These are phyloP conservation scores for Martes flavigula DNA, from an alignment of 2,797 vertebrate genomes.

Conservation along the genomic window DNA sequence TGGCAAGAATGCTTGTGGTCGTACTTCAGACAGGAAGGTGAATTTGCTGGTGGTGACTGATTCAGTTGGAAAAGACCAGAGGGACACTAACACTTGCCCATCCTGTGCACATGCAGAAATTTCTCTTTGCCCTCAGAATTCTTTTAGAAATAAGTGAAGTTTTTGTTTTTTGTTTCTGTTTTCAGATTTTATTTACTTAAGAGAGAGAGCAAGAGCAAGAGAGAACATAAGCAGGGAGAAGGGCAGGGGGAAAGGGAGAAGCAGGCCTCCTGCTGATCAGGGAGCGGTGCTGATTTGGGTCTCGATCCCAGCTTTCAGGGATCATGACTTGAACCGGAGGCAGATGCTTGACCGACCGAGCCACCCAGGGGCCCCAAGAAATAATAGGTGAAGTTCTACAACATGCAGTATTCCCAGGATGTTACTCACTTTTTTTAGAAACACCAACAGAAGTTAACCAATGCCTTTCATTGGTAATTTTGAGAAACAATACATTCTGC, in stretches of 20 bases:
- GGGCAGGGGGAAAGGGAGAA: not conserved
- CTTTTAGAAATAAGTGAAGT: not conserved
- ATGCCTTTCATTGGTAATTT: not conserved
- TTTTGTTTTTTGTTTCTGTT: not conserved
- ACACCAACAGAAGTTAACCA: not conserved
- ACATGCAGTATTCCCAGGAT: not conserved
- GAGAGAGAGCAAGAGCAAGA: not conserved
- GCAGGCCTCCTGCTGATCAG: not conserved
- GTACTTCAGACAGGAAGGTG: not conserved
- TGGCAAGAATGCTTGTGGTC: accelerated
- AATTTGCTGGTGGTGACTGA: not conserved
- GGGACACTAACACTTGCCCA: not conserved
- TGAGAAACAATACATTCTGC: not conserved
- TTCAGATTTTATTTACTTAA: not conserved
- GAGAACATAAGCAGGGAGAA: not conserved
- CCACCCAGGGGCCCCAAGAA: not conserved
- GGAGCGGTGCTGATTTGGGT: not conserved
- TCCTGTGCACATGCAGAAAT: not conserved
- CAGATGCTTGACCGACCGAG: not conserved
- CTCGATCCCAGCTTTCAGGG: not conserved
- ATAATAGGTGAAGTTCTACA: not conserved
- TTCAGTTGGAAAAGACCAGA: not conserved
- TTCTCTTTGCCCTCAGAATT: not conserved
- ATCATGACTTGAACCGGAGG: not conserved
- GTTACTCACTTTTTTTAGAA: not conserved